Conservation (phyloP, 2,797 vertebrate species). For the Monodelphis domestica region DNA sequence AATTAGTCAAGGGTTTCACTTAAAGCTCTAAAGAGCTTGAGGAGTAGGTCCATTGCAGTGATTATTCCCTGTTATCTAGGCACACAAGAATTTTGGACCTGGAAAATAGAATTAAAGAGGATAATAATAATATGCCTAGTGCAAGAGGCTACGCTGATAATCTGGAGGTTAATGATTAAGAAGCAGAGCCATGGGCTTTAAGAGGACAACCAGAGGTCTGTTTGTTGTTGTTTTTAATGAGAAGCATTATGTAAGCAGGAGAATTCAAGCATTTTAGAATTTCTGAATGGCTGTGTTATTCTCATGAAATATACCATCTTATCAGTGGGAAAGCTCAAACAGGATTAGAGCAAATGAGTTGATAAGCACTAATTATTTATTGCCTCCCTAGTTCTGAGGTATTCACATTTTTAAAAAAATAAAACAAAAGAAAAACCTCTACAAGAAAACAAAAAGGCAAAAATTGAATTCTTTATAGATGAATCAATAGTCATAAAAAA, state of each 20-base stretch:
- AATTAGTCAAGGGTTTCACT: background rate
- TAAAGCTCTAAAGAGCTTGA: background rate
- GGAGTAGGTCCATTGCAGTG: background rate
- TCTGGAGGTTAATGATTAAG: background rate
- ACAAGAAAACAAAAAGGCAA: background rate
- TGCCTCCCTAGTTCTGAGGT: background rate
- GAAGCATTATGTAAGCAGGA: slow-evolving; percentile 1
- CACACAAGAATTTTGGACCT: background rate
- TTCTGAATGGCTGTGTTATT: slow-evolving; percentile 17
- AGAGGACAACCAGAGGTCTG: background rate
- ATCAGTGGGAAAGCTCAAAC: slow-evolving; percentile 12
- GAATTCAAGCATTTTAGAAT: slow-evolving; percentile 6
- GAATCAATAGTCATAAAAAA: background rate
- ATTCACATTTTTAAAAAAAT: background rate
- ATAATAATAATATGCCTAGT: background rate
- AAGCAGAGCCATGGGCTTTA: background rate
- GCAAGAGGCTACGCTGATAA: background rate
- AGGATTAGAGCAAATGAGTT: background rate
- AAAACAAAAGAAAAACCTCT: background rate
- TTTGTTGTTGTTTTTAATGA: slow-evolving; percentile 26
- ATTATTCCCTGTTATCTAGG: background rate
- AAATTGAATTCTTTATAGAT: background rate
- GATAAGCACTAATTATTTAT: background rate
- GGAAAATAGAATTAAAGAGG: background rate
- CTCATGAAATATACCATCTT: slow-evolving; percentile 3